A percentile compares a stretch with the other conserved stretches of the same genome.
These are phyloP conservation scores for Rhynchophorus ferrugineus DNA, from an alignment of 1,140 invertebrate species.

Conservation along the genomic window DNA sequence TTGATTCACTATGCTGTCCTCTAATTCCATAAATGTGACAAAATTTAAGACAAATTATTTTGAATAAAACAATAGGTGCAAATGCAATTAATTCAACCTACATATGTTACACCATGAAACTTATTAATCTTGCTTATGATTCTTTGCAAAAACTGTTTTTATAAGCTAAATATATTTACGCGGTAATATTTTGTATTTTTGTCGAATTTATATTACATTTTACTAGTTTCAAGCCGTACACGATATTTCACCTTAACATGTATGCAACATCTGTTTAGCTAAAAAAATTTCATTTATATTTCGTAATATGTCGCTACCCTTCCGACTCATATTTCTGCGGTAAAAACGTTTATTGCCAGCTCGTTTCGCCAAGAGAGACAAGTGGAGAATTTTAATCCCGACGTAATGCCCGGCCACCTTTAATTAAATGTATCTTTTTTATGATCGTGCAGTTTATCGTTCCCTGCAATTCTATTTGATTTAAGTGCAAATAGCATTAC, in stretches of 20 bases:
- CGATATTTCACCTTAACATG: slow-evolving; percentile 19
- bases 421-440: slow-evolving; percentile 12
- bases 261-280: slow-evolving; percentile 14
- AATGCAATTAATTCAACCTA: too few species aligned
- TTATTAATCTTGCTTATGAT: too few species aligned
- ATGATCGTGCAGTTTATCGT: too few species aligned
- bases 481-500: too few species aligned
- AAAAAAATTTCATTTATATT: slow-evolving; percentile 22
- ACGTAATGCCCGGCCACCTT: slow-evolving; percentile 5
- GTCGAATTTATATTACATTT: slow-evolving; percentile 6
- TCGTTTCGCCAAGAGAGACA: slow-evolving; percentile 9
- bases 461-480: too few species aligned
- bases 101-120: too few species aligned
- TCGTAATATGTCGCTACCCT: slow-evolving; percentile 17
- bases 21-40: too few species aligned
- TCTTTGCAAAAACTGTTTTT: too few species aligned
- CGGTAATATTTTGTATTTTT: slow-evolving; percentile 2
- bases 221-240: background rate
- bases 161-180: too few species aligned
- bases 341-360: slow-evolving; percentile 19
- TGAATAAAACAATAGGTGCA: too few species aligned
- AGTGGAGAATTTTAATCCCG: slow-evolving; percentile 7
- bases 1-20: too few species aligned
- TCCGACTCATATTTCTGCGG: slow-evolving; percentile 9
- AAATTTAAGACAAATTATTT: too few species aligned